Evolutionary conservation across 2,113 vertebrate species (phyloP), one percentile per base, ranked within the genome.

Genomic region (Pteruthius melanotis): DNA sequence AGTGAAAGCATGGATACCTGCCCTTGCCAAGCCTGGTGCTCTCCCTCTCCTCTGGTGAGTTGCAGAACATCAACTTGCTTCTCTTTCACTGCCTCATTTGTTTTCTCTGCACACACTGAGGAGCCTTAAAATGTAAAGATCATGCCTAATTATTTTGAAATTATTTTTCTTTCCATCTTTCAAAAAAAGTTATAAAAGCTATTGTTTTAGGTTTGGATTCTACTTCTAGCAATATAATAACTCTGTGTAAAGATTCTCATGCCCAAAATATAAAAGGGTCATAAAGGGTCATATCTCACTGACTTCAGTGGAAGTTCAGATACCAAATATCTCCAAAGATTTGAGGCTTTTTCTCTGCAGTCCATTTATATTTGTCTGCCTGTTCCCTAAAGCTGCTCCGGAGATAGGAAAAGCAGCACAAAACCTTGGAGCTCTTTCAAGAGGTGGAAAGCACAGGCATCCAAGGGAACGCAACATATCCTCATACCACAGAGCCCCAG

Each of bases 1-100:
- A 45, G 7, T 1, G 6, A 68, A 65, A 49, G 15, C 8, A 28
- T 7, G 2, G 47, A 35, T 21, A 74, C 9, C 13, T 71, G 44
- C 28, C 19, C 7, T 76, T 5, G 0, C 16, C 8, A 4, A 79
- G 28, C 22, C 16, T 2, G 0, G 15, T 60, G 15, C n/a, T 87
- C 13, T 39, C 19, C 35, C 35, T 52, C 17, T 37, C 15, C 30
- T 45, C 30, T 60, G 70, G 6, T 19, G 26, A 79, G 42, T 1
- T 65, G 24, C 64, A 68, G 15, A 82, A 35, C 6, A 6, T 26
- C 49, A 35, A 4, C 22, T 56, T 15, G 12, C 20, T 76, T 33
- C 20, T 61, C 45, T 59, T 70, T 42, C 33, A 35, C 8, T 7
- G 1, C 9, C 78, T 77, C 12, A 40, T 44, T 76, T 89, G 8